A percentile compares a stretch with the other conserved stretches of the same genome.
These are phyloP conservation scores for Anagyrus pseudococci DNA, from an alignment of 2,888 invertebrate species.

Conservation along the genomic window DNA sequence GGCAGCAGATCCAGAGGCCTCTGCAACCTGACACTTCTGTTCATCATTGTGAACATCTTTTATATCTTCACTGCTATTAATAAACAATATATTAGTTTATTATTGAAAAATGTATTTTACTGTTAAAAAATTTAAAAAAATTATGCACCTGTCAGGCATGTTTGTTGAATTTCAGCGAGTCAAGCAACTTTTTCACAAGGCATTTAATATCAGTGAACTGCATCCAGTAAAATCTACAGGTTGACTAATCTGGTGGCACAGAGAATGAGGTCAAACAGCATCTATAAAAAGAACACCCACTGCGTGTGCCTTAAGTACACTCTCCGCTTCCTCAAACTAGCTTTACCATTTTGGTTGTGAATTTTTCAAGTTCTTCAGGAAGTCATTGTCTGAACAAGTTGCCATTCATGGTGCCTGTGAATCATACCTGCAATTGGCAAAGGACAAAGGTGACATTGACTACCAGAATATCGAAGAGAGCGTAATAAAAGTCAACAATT, in stretches of 20 bases:
- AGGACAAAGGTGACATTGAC: conserved; percentile 20
- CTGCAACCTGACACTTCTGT: conserved; percentile 42
- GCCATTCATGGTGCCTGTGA: conserved; percentile 11
- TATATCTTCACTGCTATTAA: conserved; percentile 49
- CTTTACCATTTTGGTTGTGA: conserved; percentile 29
- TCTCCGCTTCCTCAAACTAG: conserved; percentile 30
- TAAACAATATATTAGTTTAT: conserved; percentile 10
- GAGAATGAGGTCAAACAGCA: conserved; percentile 54
- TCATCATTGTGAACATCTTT: conserved; percentile 47
- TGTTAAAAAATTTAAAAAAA: conserved; percentile 6
- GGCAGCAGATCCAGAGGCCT: conserved; percentile 45
- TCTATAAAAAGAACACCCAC: conserved; percentile 60
- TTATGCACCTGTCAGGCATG: conserved; percentile 56
- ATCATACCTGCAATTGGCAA: conserved; percentile 31
- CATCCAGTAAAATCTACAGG: conserved; percentile 45
- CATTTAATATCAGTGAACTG: conserved; percentile 42
- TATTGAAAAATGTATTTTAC: not conserved
- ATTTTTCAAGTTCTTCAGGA: conserved; percentile 11
- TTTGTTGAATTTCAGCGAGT: conserved; percentile 16
- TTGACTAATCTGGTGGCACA: conserved; percentile 45
- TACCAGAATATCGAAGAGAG: too few relatives aligned
- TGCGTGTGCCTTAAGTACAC: conserved; percentile 26
- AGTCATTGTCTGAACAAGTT: conserved; percentile 26
- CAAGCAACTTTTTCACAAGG: conserved; percentile 10
- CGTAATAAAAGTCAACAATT: too few relatives aligned